A percentile compares a stretch with the other conserved stretches of the same genome.
phyloP scores from a whole-genome alignment of 2,888 invertebrate genomes.

The Acleris literana region DNA sequence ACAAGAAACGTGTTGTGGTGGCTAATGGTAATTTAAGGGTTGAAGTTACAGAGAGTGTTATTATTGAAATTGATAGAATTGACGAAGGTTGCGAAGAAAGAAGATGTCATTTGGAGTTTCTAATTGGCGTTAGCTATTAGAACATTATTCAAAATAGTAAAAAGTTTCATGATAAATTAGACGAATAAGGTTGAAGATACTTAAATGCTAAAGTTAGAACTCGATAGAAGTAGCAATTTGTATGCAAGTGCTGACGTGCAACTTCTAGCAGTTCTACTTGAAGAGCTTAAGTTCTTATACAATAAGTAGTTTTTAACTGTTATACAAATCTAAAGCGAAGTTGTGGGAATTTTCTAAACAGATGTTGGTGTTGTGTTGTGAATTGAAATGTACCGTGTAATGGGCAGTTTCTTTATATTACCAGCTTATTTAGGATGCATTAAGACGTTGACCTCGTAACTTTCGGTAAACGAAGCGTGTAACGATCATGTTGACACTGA shows the following conservation, averaged over 20 bases:
- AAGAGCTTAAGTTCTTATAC: neutral
- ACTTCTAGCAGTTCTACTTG: too few relatives aligned
- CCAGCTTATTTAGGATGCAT: conserved; percentile 9
- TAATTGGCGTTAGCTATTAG: too few relatives aligned
- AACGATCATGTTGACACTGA: neutral
- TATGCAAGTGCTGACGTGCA: too few relatives aligned
- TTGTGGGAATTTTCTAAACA: conserved; percentile 25
- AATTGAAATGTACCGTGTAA: conserved; percentile 28
- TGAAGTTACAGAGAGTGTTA: neutral
- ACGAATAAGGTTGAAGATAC: too few relatives aligned
- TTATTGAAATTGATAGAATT: neutral
- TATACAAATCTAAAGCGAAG: neutral
- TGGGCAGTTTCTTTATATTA: conserved; percentile 25
- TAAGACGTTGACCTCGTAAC: conserved; percentile 13
- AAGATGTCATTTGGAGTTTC: too few relatives aligned
- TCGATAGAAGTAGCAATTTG: too few relatives aligned
- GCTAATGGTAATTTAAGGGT: conserved; percentile 8
- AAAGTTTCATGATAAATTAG: too few relatives aligned
- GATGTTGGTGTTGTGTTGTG: conserved; percentile 2
- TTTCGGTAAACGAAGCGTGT: conserved; percentile 6
- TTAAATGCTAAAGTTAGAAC: too few relatives aligned
- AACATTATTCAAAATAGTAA: too few relatives aligned
- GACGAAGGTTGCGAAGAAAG: too few relatives aligned
- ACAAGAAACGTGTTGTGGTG: conserved; percentile 14
- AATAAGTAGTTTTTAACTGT: neutral